Conservation (phyloP, 2,888 invertebrate genomes). For the Ferdinandea cuprea region DNA sequence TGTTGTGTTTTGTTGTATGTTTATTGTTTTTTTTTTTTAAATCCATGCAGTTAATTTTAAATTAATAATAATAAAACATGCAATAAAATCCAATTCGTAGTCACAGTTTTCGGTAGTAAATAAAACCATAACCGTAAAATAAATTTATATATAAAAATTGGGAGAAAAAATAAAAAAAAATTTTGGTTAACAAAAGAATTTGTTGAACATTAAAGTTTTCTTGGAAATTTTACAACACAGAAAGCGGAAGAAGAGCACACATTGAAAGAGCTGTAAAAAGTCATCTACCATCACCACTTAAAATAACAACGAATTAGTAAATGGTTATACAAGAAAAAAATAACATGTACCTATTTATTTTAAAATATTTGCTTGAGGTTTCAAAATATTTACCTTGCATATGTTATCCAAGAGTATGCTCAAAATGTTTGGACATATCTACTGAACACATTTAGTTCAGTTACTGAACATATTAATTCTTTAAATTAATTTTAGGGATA, state of each 20-base stretch:
- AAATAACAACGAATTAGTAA: too few species aligned
- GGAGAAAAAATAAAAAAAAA: constrained; percentile 51
- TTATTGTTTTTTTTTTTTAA: constrained; percentile 34
- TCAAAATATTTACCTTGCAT: too few species aligned
- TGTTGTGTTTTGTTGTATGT: constrained; percentile 37
- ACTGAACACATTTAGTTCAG: too few species aligned
- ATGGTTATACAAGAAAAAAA: too few species aligned
- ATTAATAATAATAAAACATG: constrained; percentile 62
- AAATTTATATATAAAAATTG: constrained; percentile 37
- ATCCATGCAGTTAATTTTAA: constrained; percentile 67
- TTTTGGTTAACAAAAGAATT: constrained; percentile 19
- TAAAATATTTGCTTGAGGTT: too few species aligned
- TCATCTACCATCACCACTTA: constrained; percentile 27
- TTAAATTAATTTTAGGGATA: too few species aligned
- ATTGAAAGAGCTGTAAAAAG: background rate
- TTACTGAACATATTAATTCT: too few species aligned
- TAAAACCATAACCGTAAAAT: constrained; percentile 63
- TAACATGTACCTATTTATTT: too few species aligned
- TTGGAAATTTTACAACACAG: constrained; percentile 14
- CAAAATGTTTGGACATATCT: too few species aligned
- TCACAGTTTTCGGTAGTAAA: constrained; percentile 31
- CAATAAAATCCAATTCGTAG: constrained; percentile 61
- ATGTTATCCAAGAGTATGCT: too few species aligned
- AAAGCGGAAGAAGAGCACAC: constrained; percentile 2
- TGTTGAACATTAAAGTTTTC: constrained; percentile 8